Percentiles rank a stretch among this genome's conserved stretches.
These are phyloP conservation scores for Orthosia gracilis DNA, from an alignment of 2,888 invertebrate genomes.

Conservation along the genomic window DNA sequence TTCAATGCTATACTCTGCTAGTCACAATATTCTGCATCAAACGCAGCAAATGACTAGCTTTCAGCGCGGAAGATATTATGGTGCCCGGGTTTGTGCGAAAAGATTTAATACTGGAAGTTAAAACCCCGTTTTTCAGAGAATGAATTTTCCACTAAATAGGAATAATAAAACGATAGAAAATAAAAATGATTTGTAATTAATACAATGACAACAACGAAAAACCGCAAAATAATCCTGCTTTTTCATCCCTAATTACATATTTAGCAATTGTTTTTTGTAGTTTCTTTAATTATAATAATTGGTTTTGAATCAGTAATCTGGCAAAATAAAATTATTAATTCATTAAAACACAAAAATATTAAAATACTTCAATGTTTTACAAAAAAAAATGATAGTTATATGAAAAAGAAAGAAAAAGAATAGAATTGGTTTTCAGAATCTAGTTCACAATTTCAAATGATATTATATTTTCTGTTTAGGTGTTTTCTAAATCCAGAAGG, in stretches of 20 bases:
- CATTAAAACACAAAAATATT: neutral
- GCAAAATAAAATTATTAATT: conserved; percentile 22
- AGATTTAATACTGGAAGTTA: neutral
- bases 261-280: neutral
- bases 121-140: neutral
- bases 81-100: too few species aligned
- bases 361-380: neutral
- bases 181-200: neutral
- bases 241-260: neutral
- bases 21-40: too few species aligned
- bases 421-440: neutral
- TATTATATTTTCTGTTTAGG: neutral
- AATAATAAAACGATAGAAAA: neutral
- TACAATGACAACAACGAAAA: neutral
- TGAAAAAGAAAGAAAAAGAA: too few species aligned
- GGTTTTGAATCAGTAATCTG: conserved; percentile 1
- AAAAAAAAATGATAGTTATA: too few species aligned
- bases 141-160: neutral
- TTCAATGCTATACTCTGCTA: too few species aligned
- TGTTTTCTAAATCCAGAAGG: neutral
- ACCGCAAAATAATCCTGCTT: neutral
- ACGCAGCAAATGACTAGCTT: too few species aligned
- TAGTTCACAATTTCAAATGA: neutral
- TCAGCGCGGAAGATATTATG: too few species aligned
- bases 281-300: neutral